phyloP scores from a whole-genome alignment of 2,888 invertebrate genomes.

The Lasioglossum marginatum region DNA sequence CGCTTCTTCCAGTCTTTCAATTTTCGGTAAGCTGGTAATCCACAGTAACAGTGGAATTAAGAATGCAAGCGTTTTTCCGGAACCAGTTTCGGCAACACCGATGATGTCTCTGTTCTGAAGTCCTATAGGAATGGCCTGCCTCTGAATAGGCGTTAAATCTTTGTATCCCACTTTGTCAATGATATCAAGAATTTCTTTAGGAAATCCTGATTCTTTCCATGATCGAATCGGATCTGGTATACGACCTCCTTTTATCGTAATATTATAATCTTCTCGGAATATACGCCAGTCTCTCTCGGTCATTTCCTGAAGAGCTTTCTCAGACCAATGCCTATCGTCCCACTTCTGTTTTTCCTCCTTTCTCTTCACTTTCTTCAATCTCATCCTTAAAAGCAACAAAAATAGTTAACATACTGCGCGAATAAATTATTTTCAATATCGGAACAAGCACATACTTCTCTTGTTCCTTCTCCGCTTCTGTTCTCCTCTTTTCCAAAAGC shows the following conservation, averaged over 20 bases:
- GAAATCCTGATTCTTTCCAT: constrained; percentile 97
- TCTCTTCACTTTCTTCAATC: constrained; percentile 95
- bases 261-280: constrained; percentile 99
- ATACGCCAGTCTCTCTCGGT: constrained; percentile 99
- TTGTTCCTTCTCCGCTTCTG: constrained; percentile 98
- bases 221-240: constrained; percentile 98
- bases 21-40: constrained; percentile 99
- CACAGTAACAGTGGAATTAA: constrained; percentile 98
- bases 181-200: constrained; percentile 95
- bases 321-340: constrained; percentile 99
- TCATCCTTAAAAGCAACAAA: constrained; percentile 84
- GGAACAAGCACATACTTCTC: constrained; percentile 87
- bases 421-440: background rate
- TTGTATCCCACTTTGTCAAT: constrained; percentile 98
- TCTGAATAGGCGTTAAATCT: constrained; percentile 99
- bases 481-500: constrained; percentile 96
- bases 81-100: constrained; percentile 99
- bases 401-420: background rate
- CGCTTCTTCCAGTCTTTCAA: constrained; percentile 94
- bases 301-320: constrained; percentile 97
- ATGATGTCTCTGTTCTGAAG: constrained; percentile 98
- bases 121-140: constrained; percentile 99
- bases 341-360: constrained; percentile 99
- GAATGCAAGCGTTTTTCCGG: constrained; percentile 99
- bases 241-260: constrained; percentile 98